Evolutionary conservation across 2,888 invertebrate species (phyloP).

Genomic region (Rhagophthalmus giganteus): DNA sequence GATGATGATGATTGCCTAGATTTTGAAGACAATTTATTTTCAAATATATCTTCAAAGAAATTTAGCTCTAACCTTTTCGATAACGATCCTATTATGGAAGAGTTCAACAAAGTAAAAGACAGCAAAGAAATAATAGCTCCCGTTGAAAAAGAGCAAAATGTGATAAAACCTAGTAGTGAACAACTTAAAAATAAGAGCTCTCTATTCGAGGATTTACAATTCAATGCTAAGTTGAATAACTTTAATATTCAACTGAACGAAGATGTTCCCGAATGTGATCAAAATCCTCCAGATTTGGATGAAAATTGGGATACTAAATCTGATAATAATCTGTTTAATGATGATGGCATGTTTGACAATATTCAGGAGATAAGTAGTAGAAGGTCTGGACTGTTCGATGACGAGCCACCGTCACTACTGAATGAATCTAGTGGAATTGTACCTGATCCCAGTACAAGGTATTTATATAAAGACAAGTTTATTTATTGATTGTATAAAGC

Average conservation of each 20-base stretch:
- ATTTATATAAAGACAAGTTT: not conserved
- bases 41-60: conserved; percentile 39
- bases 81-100: conserved; percentile 34
- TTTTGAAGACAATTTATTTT: conserved; percentile 51
- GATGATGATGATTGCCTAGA: conserved; percentile 45
- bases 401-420: conserved; percentile 44
- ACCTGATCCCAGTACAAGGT: conserved; percentile 38
- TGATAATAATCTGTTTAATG: conserved; percentile 41
- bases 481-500: not conserved
- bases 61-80: conserved; percentile 42
- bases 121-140: conserved; percentile 39
- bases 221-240: conserved; percentile 1
- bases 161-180: no score
- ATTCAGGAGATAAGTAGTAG: conserved; percentile 19
- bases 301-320: conserved; percentile 47
- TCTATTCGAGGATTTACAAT: not conserved
- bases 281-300: conserved; percentile 36
- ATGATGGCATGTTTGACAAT: conserved; percentile 33
- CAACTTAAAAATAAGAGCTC: no score
- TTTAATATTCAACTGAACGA: not conserved
- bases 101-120: not conserved
- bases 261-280: conserved; percentile 34
- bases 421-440: conserved; percentile 44
- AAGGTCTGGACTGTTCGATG: conserved; percentile 44
- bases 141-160: no score